Conservation (phyloP, 2,113 vertebrate genomes). For the Zosterops pallidus region DNA sequence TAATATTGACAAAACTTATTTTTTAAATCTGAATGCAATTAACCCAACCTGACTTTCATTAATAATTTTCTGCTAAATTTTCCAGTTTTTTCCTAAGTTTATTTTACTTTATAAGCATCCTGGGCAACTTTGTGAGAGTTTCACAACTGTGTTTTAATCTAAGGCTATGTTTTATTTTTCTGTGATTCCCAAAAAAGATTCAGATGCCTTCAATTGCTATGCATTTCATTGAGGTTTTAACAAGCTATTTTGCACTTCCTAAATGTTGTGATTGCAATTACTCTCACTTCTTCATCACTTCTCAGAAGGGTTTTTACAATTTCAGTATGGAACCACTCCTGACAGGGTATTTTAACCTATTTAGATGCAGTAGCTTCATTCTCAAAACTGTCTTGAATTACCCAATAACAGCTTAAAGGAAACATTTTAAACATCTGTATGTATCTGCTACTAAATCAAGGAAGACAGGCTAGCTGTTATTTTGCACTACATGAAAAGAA, state of each 20-base stretch:
- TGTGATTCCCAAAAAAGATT: not conserved
- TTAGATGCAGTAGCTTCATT: not conserved
- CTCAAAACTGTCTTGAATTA: not conserved
- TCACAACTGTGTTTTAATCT: not conserved
- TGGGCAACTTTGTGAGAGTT: not conserved
- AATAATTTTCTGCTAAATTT: not conserved
- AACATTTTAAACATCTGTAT: not conserved
- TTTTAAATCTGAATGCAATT: not conserved
- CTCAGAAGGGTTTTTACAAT: constrained; percentile 41
- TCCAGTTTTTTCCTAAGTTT: not conserved
- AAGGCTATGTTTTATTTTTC: not conserved
- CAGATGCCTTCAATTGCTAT: not conserved
- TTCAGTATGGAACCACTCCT: constrained; percentile 33
- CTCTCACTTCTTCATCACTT: constrained; percentile 54
- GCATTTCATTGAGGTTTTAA: constrained; percentile 11
- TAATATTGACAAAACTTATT: not conserved
- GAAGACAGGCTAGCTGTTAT: not conserved
- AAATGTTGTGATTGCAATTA: constrained; percentile 70
- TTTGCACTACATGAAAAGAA: not conserved
- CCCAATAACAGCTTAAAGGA: not conserved
- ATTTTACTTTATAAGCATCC: not conserved
- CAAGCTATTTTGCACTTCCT: constrained; percentile 55
- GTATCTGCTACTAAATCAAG: not conserved
- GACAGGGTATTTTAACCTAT: constrained; percentile 33
- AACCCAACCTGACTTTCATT: not conserved